Base-by-base conservation (phyloP, 1,140 invertebrate genomes). In the Microvelia longipes region DNA sequence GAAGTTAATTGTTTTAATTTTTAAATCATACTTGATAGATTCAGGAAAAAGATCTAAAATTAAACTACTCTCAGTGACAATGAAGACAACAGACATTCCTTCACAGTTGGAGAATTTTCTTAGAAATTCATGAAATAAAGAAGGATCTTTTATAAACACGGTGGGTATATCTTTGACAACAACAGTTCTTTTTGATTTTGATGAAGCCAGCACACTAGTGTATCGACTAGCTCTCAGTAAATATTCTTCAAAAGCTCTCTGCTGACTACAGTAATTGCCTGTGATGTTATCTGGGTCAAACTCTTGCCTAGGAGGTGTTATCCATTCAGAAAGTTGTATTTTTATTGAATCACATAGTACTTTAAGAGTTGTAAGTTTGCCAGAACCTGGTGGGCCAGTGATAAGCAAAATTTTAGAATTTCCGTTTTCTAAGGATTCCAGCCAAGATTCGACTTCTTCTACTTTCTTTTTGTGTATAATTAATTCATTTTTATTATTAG, bases 101-200 rank as follows among this genome's bases (percentile, higher is more conserved):
- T 69, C 2, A 28, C 68, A 1, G 1, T 28, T 14, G 28, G 2
- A 13, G 30, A 29, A 71, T n/a, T 66, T 69, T 1, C 60, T 25
- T 27, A 71, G 28, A 61, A 69, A 69, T 50, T 64, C 50, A 26
- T 71, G 71, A 28, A 71, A 71, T 68, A 29, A 29, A 28, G 29
- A n/a, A n/a, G 2, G 60, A 29, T 71, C 66, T 28, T 64, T 67
- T 2, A 71, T 13, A 60, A 66, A 71, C 19, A 27, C 68, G 50
- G 69, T 71, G 19, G 71, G 71, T n/a, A 71, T 61, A 64, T 71
- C 71, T 65, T 71, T 71, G 1, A 71, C 65, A 29, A 66, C 65
- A 28, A 71, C 28, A 1, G 66, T 2, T 13, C 68, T 27, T 14
- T n/a, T 66, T 25, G 28, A 66, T 2, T 28, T 28, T 1, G 29